Evolutionary conservation across 2,113 vertebrate species (phyloP).

Genomic region (Gymnarchus niloticus): DNA sequence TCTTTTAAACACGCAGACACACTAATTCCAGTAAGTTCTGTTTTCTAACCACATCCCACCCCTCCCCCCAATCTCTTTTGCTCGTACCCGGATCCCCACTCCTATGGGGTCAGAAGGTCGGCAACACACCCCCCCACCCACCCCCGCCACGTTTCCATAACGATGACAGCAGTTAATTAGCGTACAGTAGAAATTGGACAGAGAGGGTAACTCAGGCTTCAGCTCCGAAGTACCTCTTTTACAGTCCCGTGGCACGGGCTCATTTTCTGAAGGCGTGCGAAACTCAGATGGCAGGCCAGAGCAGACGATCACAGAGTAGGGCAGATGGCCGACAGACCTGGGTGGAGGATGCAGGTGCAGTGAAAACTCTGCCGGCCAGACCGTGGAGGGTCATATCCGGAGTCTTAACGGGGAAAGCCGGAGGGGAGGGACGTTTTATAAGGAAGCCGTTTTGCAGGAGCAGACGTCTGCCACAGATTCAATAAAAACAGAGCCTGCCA

Average conservation of each 20-base stretch:
- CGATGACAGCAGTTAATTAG: slow-evolving; percentile 46
- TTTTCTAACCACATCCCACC: background rate
- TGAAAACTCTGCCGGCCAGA: slow-evolving; percentile 47
- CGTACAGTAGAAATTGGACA: slow-evolving; percentile 35
- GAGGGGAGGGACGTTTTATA: slow-evolving; percentile 53
- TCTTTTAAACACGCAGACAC: slow-evolving; percentile 21
- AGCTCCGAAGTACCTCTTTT: slow-evolving; percentile 27
- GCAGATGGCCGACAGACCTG: slow-evolving; percentile 27
- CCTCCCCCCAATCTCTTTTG: background rate
- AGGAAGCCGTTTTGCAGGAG: slow-evolving; percentile 55
- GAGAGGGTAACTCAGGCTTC: slow-evolving; percentile 32
- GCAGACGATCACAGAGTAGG: slow-evolving; percentile 32
- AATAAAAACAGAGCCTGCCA: slow-evolving; percentile 47
- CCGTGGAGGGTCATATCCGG: slow-evolving; percentile 57
- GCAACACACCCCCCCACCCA: slow-evolving; percentile 14
- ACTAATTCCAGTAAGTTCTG: slow-evolving; percentile 1
- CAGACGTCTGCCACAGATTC: slow-evolving; percentile 57
- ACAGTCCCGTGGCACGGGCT: slow-evolving; percentile 34
- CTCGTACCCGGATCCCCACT: background rate
- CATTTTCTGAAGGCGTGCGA: slow-evolving; percentile 35
- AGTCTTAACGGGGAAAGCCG: slow-evolving; percentile 54
- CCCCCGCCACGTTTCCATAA: slow-evolving; percentile 33
- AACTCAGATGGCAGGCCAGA: slow-evolving; percentile 32
- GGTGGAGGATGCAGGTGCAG: background rate
- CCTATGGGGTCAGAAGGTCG: slow-evolving; percentile 32